Evolutionary conservation across 2,888 invertebrate species (phyloP).

Genomic region (Gastrophysa polygoni): DNA sequence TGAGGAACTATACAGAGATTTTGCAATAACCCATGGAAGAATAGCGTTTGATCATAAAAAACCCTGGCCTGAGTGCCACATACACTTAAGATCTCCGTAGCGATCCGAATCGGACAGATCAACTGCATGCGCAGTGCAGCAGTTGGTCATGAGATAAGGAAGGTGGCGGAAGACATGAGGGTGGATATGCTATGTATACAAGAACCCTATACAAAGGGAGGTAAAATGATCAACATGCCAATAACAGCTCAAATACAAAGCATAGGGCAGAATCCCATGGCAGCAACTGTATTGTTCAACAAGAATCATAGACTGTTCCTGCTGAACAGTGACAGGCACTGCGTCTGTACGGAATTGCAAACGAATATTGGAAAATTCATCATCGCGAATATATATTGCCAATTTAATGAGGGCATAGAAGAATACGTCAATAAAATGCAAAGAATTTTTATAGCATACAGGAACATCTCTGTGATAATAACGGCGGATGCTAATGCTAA

Average conservation of each 20-base stretch:
- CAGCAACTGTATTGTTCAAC: background rate
- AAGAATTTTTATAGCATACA: background rate
- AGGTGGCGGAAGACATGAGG: background rate
- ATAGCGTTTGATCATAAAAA: background rate
- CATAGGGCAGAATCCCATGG: background rate
- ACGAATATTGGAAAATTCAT: background rate
- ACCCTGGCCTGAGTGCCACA: slow-evolving; percentile 1
- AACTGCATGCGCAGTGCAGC: background rate
- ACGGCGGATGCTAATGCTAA: slow-evolving; percentile 9
- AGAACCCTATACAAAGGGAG: background rate
- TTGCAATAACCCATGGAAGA: slow-evolving; percentile 3
- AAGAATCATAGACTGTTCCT: background rate
- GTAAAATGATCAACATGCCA: background rate
- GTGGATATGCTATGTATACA: background rate
- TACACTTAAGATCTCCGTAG: background rate
- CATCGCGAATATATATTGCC: slow-evolving; percentile 1
- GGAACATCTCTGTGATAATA: background rate
- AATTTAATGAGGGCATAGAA: background rate
- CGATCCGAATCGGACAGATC: background rate
- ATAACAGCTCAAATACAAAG: background rate
- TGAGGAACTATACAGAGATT: slow-evolving; percentile 7
- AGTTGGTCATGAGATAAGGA: background rate
- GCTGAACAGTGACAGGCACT: background rate
- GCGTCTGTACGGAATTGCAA: background rate
- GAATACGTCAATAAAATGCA: background rate